These are phyloP conservation scores for Odocoileus virginianus DNA, from an alignment of 2,113 vertebrate species.

Conservation along the genomic window DNA sequence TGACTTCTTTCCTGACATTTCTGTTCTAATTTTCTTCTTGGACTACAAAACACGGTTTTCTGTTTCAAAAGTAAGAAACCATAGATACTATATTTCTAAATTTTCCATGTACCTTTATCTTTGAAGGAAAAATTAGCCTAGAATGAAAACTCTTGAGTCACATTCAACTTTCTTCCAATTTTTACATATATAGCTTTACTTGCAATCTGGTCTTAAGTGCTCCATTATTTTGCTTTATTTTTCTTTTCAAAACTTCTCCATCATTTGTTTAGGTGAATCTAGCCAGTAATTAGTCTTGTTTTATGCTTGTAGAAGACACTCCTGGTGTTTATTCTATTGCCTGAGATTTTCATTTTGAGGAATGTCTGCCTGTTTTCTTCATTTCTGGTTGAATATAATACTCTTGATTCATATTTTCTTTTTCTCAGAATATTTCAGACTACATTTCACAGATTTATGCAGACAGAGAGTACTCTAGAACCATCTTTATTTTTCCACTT, in stretches of 20 bases:
- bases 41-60: background rate
- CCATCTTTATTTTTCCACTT: background rate
- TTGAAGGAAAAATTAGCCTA: background rate
- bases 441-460: background rate
- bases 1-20: background rate
- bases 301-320: background rate
- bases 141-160: background rate
- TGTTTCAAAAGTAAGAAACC: background rate
- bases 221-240: background rate
- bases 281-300: background rate
- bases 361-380: background rate
- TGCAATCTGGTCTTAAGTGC: background rate
- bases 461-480: background rate
- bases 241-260: background rate
- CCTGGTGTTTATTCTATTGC: background rate
- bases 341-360: background rate
- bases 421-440: background rate
- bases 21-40: background rate
- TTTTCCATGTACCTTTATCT: background rate
- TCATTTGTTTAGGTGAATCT: background rate
- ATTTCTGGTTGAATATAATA: background rate
- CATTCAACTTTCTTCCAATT: background rate
- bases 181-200: background rate
- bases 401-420: background rate
- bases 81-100: background rate